Evolutionary conservation across 2,797 vertebrate species (phyloP).

Genomic region (Microctenopoma steveboyesi): DNA sequence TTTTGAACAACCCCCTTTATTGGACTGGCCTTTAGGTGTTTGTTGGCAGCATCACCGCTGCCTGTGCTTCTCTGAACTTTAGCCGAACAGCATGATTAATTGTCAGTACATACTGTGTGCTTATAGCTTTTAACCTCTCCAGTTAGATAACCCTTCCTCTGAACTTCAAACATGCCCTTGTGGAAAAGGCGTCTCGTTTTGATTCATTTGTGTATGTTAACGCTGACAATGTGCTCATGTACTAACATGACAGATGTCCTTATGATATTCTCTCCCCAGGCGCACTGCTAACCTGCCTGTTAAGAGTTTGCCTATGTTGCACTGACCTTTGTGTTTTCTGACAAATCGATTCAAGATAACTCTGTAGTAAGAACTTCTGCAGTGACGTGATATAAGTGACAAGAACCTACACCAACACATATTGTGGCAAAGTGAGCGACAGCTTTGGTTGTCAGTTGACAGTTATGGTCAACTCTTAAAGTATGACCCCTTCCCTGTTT

Average conservation of each 20-base stretch:
- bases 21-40: not conserved
- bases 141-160: not conserved
- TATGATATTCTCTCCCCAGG: not conserved
- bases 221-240: not conserved
- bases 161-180: not conserved
- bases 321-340: not conserved
- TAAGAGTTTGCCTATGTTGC: not conserved
- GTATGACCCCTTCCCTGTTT: no score
- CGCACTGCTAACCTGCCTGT: not conserved
- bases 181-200: not conserved
- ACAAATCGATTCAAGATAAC: not conserved
- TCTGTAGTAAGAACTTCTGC: not conserved
- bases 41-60: not conserved
- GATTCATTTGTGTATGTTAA: conserved; percentile 5
- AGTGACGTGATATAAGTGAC: not conserved
- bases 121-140: not conserved
- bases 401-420: not conserved
- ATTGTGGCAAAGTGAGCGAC: not conserved
- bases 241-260: not conserved
- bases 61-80: not conserved
- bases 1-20: not conserved
- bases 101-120: not conserved
- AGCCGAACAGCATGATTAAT: not conserved
- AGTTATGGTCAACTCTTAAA: not conserved
- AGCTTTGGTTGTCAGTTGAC: not conserved